Conservation (phyloP, 2,113 vertebrate genomes). For the Ibidorhyncha struthersii region DNA sequence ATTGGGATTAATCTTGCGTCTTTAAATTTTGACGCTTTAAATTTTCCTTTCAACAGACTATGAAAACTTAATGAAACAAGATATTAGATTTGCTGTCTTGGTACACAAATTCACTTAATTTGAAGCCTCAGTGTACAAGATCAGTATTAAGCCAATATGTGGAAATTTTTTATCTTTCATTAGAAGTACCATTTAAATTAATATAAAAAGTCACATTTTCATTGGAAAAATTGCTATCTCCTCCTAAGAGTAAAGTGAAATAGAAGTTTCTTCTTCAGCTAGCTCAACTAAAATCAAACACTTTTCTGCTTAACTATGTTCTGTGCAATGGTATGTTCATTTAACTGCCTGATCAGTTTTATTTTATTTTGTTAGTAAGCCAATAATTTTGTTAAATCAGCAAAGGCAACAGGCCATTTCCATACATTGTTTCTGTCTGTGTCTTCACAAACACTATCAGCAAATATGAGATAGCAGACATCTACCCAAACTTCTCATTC, state of each 20-base stretch:
- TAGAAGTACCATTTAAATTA: neutral
- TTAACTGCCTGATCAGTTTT: neutral
- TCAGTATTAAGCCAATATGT: neutral
- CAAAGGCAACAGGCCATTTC: neutral
- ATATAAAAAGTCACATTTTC: neutral
- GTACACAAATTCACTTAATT: neutral
- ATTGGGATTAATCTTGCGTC: neutral
- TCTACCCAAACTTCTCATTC: neutral
- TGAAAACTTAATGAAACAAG: neutral
- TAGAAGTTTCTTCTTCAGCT: neutral
- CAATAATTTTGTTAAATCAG: neutral
- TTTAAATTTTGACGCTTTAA: neutral
- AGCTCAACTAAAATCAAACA: neutral
- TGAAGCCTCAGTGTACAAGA: neutral
- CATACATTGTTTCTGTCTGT: neutral
- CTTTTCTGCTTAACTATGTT: neutral
- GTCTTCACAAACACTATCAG: neutral
- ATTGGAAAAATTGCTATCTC: neutral
- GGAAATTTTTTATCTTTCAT: neutral
- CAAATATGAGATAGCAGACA: neutral
- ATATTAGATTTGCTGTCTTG: neutral
- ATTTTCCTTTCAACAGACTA: neutral
- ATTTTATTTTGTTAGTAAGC: neutral
- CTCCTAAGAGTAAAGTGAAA: neutral
- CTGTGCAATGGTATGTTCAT: neutral